Percentiles rank a stretch among this genome's conserved stretches.
Evolutionary conservation across 2,113 vertebrate species (phyloP).

Genomic region (Dinomys branickii): DNA sequence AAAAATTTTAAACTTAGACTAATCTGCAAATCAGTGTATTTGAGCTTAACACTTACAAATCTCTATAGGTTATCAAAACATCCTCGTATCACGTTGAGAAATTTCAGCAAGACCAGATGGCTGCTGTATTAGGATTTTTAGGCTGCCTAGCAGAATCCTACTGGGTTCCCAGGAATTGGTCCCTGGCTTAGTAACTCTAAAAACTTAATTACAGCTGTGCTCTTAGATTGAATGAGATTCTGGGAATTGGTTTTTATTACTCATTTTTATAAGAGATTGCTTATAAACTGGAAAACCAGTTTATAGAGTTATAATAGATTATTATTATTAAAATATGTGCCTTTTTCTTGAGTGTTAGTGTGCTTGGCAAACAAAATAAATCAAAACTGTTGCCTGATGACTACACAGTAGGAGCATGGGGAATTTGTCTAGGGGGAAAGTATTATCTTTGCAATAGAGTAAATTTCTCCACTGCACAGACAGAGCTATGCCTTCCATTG

Average conservation of each 20-base stretch:
- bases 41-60: background rate
- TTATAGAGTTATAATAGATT: background rate
- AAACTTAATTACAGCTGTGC: background rate
- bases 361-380: constrained; percentile 1
- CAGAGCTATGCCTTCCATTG: background rate
- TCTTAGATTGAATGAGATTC: background rate
- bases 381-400: constrained; percentile 15
- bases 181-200: constrained; percentile 4
- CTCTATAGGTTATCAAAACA: background rate
- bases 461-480: background rate
- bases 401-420: background rate
- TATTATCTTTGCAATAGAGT: background rate
- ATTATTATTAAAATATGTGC: background rate
- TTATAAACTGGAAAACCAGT: constrained; percentile 22
- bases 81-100: background rate
- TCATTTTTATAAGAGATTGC: background rate
- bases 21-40: background rate
- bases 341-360: background rate
- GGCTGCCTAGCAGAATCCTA: background rate
- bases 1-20: constrained; percentile 25
- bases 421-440: background rate
- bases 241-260: background rate
- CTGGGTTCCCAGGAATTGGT: background rate
- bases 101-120: background rate
- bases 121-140: background rate